Evolutionary conservation across 1,140 invertebrate species (phyloP), one percentile per base, ranked within the genome.

Genomic region (Kradibia gibbosae): DNA sequence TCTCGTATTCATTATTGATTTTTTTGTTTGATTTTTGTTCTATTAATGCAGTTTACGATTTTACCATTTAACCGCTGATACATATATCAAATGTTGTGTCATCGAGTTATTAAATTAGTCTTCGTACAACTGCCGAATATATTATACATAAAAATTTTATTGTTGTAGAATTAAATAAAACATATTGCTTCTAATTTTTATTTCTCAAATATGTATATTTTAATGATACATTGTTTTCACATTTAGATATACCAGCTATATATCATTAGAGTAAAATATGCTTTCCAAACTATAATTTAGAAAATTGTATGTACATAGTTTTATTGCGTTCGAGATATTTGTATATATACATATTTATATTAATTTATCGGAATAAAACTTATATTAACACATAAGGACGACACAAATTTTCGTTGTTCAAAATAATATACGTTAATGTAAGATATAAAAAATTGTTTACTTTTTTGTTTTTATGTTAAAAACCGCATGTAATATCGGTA

Each of bases 221-320:
- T 82, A 82, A 82, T 70, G 50, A 73, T 82, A 82, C 75, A 82
- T 78, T 78, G 70, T 81, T 72, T 82, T 73, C 67, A 82, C 81
- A 82, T 78, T 82, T 78, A 82, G 78, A 73, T 53, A 76, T 71
- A 82, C 42, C 45, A 77, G 78, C 67, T 72, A 65, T 82, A 77
- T 78, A 78, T 62, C 78, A 53, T 82, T 57, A 73, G 28, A 82
- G 42, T 82, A 42, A 73, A 82, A 65, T 82, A 75, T 82, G 81
- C 81, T 62, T 75, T 82, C 75, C 81, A 82, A 82, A 82, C 80
- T 82, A 78, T 65, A 78, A 82, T 82, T 78, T 55, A 76, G 73
- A 82, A 72, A 77, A 75, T 15, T 28, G 25, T 82, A 82, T 82
- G n/a, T 82, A 82, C 74, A 82, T 62, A 60, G 28, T 73, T 71